phyloP scores from a whole-genome alignment of 2,113 vertebrate genomes.

The Ammodytes marinus region DNA sequence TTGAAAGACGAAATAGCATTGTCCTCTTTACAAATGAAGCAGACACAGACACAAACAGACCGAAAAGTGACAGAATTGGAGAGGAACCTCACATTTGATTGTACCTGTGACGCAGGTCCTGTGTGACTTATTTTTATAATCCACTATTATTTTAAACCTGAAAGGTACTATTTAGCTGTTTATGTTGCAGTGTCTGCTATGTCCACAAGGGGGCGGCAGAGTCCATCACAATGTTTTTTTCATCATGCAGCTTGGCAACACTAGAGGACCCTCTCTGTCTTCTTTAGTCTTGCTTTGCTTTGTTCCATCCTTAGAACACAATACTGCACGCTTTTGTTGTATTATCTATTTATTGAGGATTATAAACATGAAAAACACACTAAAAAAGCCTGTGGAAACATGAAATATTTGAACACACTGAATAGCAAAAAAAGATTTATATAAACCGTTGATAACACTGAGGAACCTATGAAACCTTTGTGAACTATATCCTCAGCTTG shows the following conservation, averaged over 20 bases:
- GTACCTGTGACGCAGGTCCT: too few species aligned
- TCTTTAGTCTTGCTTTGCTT: not conserved
- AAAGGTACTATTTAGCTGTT: not conserved
- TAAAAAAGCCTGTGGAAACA: conserved; percentile 67
- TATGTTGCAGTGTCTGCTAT: not conserved
- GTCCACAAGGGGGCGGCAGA: conserved; percentile 40
- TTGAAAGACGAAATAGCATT: too few species aligned
- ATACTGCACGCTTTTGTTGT: conserved; percentile 8
- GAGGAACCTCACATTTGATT: not conserved
- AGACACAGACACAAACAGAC: not conserved
- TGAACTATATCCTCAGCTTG: conserved; percentile 44
- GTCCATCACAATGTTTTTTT: not conserved
- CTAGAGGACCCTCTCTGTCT: not conserved
- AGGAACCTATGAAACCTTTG: conserved; percentile 25
- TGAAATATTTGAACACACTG: conserved; percentile 42
- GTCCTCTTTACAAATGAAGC: not conserved
- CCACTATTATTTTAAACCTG: not conserved
- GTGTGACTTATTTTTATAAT: not conserved
- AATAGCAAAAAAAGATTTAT: conserved; percentile 60
- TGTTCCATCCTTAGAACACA: conserved; percentile 26
- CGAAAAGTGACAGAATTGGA: not conserved
- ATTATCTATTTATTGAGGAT: conserved; percentile 69
- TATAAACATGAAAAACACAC: conserved; percentile 73
- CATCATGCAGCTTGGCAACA: not conserved
- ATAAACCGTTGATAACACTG: conserved; percentile 60